Conservation (phyloP, 2,888 invertebrate species). For the Nephrotoma appendiculata region DNA sequence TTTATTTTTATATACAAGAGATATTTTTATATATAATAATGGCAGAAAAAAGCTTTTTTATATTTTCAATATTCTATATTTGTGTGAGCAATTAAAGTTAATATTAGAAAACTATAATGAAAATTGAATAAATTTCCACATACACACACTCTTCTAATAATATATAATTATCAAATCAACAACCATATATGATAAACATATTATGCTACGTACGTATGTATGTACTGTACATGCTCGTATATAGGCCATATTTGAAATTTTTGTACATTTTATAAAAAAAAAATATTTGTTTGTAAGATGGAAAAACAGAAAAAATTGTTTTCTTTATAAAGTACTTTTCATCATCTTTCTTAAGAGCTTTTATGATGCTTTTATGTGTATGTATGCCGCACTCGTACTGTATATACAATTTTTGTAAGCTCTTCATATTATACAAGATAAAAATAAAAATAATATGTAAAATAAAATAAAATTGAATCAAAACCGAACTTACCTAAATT, state of each 20-base stretch:
- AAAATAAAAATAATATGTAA: background rate
- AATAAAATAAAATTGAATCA: background rate
- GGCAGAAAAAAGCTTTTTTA: background rate
- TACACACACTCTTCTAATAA: background rate
- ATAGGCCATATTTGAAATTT: background rate
- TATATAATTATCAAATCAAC: background rate
- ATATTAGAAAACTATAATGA: background rate
- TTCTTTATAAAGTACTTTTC: constrained; percentile 5
- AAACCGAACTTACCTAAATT: constrained; percentile 49
- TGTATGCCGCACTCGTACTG: background rate
- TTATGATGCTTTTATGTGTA: background rate
- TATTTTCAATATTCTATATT: background rate
- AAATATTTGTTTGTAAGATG: background rate
- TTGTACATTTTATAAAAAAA: background rate
- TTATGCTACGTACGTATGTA: background rate
- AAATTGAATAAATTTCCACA: background rate
- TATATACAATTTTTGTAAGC: background rate
- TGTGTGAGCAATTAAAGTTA: background rate
- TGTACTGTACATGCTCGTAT: background rate
- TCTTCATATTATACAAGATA: background rate
- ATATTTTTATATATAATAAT: background rate
- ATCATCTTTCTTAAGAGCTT: background rate
- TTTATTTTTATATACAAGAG: background rate
- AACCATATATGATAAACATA: background rate
- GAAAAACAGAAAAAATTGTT: constrained; percentile 7